Base-by-base conservation (phyloP, 2,888 invertebrate species). In the Cheilosia vernalis region DNA sequence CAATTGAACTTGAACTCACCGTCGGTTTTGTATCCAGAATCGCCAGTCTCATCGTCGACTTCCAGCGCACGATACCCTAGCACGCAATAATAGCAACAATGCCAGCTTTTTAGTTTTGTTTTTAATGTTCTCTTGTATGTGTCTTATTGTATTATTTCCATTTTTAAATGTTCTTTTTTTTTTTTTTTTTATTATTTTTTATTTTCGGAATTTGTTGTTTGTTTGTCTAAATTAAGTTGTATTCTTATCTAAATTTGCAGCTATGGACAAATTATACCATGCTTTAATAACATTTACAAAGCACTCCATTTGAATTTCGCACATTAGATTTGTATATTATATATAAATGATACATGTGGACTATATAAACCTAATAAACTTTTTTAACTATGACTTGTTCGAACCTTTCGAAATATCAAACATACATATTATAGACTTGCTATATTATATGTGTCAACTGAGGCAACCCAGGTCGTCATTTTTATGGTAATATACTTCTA, bases 11-110 rank as follows among this genome's bases (percentile, higher is more conserved):
- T 61, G 19, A 67, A 88, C 88, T 88, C 88, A 88, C 88, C 88
- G 66, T 87, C 70, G 56, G 81, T 78, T 72, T 78, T 83, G 78
- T 64, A 87, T 83, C 81, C 87, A 81, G 64, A 76, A 72, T 87
- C 87, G 49, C 42, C 81, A 81, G 83, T 64, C 64, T 87, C 86
- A 51, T 72, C 77, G 51, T 88, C 83, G 63, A 87, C 56, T 60
- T 87, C 88, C 87, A 87, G 81, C 79, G 78, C 80, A 81, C 85
- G 85, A 87, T 66, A 83, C 63, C 79, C 87, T 87, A 80, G 72
- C 79, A 74, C 84, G 74, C 61, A 84, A 74, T 74, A 73, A 64
- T 84, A 84, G 80, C 73, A 84, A 84, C 64, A 80, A 84, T 74
- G 69, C 64, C 82, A 78, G 40, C 40, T 79, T 55, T 79, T 74